A percentile compares a stretch with the other conserved stretches of the same genome.
Evolutionary conservation across 2,113 vertebrate species (phyloP).

Genomic region (Ascaphus truei): DNA sequence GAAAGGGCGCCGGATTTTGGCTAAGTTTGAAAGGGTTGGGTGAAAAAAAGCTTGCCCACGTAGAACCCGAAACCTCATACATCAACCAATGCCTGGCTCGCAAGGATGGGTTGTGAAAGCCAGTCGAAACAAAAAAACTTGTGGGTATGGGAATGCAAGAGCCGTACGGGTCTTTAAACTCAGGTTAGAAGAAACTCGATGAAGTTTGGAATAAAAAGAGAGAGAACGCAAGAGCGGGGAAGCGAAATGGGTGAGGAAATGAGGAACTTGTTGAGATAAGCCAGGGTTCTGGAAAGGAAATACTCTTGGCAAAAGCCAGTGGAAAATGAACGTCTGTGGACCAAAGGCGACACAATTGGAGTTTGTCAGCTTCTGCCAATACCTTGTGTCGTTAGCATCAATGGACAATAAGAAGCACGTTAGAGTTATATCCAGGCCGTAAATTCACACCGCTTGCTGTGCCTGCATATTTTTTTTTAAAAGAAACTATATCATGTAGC

Average conservation of each 20-base stretch:
- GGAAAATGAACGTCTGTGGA: slow-evolving; percentile 17
- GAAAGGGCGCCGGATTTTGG: no score
- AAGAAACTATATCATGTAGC: neutral
- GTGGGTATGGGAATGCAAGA: slow-evolving; percentile 1
- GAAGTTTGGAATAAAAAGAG: slow-evolving; percentile 18
- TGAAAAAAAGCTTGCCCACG: no score
- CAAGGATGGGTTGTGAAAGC: neutral
- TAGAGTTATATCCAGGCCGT: neutral
- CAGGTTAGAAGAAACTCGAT: slow-evolving; percentile 19
- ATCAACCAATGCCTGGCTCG: neutral
- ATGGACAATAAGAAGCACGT: slow-evolving; percentile 4
- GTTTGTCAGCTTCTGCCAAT: slow-evolving; percentile 23
- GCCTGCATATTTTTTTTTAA: neutral
- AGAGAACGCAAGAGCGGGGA: slow-evolving; percentile 16
- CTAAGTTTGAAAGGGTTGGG: no score
- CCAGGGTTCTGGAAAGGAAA: slow-evolving; percentile 11
- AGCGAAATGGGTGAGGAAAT: slow-evolving; percentile 23
- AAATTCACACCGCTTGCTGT: slow-evolving; percentile 2
- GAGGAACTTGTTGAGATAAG: slow-evolving; percentile 25
- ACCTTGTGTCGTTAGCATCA: slow-evolving; percentile 1
- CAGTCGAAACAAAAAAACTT: neutral
- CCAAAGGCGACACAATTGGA: slow-evolving; percentile 22
- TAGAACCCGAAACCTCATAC: no score
- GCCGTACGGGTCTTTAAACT: slow-evolving; percentile 2
- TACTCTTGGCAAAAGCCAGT: neutral